Evolutionary conservation across 2,888 invertebrate genomes (phyloP).

Genomic region (Drosophila fulvimacula): DNA sequence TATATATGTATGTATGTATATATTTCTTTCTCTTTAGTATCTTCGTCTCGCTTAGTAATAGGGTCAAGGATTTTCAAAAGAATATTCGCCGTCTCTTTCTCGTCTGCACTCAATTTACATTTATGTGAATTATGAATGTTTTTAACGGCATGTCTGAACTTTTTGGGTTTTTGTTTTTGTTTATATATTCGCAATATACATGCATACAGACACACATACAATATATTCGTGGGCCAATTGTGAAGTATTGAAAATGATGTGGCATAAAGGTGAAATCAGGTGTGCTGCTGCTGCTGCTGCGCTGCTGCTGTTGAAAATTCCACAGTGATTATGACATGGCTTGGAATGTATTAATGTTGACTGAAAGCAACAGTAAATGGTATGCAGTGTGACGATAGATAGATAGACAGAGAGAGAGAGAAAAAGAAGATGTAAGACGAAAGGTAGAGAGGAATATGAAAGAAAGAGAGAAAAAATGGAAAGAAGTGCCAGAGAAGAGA

Average conservation of each 20-base stretch:
- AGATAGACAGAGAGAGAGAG: not conserved
- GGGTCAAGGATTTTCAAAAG: constrained; percentile 67
- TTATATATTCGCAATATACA: constrained; percentile 15
- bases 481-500: no score
- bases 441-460: no score
- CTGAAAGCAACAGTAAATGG: constrained; percentile 1
- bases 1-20: constrained; percentile 20
- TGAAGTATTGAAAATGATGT: constrained; percentile 24
- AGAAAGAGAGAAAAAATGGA: no score
- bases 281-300: constrained; percentile 7
- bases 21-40: not conserved
- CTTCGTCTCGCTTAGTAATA: constrained; percentile 36
- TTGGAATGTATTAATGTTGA: constrained; percentile 10
- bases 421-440: no score
- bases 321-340: constrained; percentile 27
- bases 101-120: constrained; percentile 24
- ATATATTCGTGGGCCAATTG: constrained; percentile 1
- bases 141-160: constrained; percentile 17
- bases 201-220: not conserved
- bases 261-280: constrained; percentile 30
- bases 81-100: constrained; percentile 8
- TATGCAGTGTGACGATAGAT: not conserved
- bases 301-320: constrained; percentile 13
- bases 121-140: constrained; percentile 9
- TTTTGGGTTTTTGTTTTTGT: constrained; percentile 10